A percentile compares a stretch with the other conserved stretches of the same genome.
Evolutionary conservation across 2,113 vertebrate genomes (phyloP).

Genomic region (Cranoglanis bouderius): DNA sequence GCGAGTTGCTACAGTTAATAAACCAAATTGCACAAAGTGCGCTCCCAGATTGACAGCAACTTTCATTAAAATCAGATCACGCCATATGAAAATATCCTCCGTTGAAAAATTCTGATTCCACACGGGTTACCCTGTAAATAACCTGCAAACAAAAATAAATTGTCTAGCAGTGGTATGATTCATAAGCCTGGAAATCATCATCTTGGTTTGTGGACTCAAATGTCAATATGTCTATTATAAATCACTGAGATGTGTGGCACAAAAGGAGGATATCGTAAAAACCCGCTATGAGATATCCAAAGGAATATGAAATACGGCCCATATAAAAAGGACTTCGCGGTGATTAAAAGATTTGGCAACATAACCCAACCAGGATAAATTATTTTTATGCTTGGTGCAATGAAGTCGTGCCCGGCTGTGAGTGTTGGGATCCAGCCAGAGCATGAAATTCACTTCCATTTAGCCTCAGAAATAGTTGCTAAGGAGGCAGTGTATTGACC

Average conservation of each 20-base stretch:
- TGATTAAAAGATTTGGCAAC: slow-evolving; percentile 64
- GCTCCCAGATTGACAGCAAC: slow-evolving; percentile 69
- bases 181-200: slow-evolving; percentile 60
- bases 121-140: slow-evolving; percentile 66
- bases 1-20: slow-evolving; percentile 62
- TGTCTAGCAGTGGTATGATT: slow-evolving; percentile 61
- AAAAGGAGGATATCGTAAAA: slow-evolving; percentile 59
- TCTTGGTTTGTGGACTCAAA: slow-evolving; percentile 57
- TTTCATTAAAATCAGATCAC: slow-evolving; percentile 75
- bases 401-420: slow-evolving; percentile 52
- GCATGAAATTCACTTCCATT: slow-evolving; percentile 61
- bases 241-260: slow-evolving; percentile 52
- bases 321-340: slow-evolving; percentile 51
- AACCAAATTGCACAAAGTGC: slow-evolving; percentile 64
- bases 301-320: slow-evolving; percentile 48
- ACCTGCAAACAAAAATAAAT: slow-evolving; percentile 65
- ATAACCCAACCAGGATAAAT: slow-evolving; percentile 58
- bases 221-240: slow-evolving; percentile 47
- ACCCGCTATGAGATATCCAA: slow-evolving; percentile 47
- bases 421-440: slow-evolving; percentile 53
- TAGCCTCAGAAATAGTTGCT: slow-evolving; percentile 60
- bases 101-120: slow-evolving; percentile 68
- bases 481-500: slow-evolving; percentile 59
- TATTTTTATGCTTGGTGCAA: slow-evolving; percentile 63
- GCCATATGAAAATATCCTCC: slow-evolving; percentile 69